Percentiles rank a stretch among this genome's conserved stretches.
Conservation (phyloP, 2,888 invertebrate genomes). For the Pecten maximus region DNA sequence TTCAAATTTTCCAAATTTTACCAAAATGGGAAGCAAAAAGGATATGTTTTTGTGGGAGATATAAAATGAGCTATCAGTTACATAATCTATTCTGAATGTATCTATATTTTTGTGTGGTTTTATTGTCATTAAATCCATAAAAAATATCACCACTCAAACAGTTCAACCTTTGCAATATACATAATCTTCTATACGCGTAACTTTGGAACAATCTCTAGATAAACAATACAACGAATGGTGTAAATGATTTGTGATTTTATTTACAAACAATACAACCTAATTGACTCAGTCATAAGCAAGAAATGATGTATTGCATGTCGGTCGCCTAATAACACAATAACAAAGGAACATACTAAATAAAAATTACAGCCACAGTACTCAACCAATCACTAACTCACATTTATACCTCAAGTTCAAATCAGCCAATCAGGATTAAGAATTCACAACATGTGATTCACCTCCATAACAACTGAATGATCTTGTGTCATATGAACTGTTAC, state of each 20-base stretch:
- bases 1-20: too few relatives aligned
- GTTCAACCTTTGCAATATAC: too few relatives aligned
- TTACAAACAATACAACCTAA: constrained; percentile 54
- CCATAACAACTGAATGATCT: constrained; percentile 5
- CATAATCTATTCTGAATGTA: too few relatives aligned
- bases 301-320: constrained; percentile 32
- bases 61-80: too few relatives aligned
- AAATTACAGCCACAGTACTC: constrained; percentile 25
- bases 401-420: constrained; percentile 28
- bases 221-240: background rate
- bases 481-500: background rate
- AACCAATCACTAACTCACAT: constrained; percentile 33
- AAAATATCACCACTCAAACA: too few relatives aligned
- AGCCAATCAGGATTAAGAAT: constrained; percentile 10
- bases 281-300: constrained; percentile 31
- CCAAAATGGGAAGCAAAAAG: too few relatives aligned
- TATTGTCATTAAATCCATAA: too few relatives aligned
- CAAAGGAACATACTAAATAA: constrained; percentile 35
- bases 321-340: constrained; percentile 28
- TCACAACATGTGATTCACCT: background rate
- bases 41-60: too few relatives aligned
- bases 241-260: constrained; percentile 49
- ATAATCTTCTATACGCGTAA: too few relatives aligned
- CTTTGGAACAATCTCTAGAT: too few relatives aligned
- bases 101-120: too few relatives aligned